Conservation (phyloP, 2,888 invertebrate species). For the Chrysolina oricalcia region DNA sequence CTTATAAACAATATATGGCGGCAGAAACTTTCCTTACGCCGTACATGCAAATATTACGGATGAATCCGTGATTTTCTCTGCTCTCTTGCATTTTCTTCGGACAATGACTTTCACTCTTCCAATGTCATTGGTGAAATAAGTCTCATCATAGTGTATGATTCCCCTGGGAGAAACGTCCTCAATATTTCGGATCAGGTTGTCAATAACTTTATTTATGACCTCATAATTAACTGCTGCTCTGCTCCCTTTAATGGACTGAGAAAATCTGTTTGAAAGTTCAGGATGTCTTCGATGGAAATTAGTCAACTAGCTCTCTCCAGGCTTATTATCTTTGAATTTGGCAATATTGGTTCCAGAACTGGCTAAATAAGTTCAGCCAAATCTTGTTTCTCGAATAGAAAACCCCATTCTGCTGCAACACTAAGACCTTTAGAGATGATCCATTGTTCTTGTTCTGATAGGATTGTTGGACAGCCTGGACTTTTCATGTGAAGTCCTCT, state of each 20-base stretch:
- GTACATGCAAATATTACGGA: slow-evolving; percentile 17
- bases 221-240: slow-evolving; percentile 34
- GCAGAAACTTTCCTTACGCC: slow-evolving; percentile 22
- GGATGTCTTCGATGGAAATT: slow-evolving; percentile 32
- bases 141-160: slow-evolving; percentile 45
- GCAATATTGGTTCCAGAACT: slow-evolving; percentile 33
- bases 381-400: slow-evolving; percentile 40
- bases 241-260: slow-evolving; percentile 37
- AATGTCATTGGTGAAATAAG: slow-evolving; percentile 41
- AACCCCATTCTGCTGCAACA: slow-evolving; percentile 40
- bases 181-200: slow-evolving; percentile 34
- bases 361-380: slow-evolving; percentile 33
- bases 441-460: slow-evolving; percentile 5
- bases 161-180: slow-evolving; percentile 31
- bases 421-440: slow-evolving; percentile 14
- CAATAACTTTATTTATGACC: slow-evolving; percentile 35
- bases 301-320: slow-evolving; percentile 32
- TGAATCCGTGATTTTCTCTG: no score
- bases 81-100: slow-evolving; percentile 35
- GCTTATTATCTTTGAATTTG: slow-evolving; percentile 35
- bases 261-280: slow-evolving; percentile 33
- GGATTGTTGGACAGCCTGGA: neutral
- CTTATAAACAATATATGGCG: slow-evolving; percentile 26
- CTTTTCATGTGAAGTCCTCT: no score
- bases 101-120: slow-evolving; percentile 38